Percentiles rank a stretch among this genome's conserved stretches.
Evolutionary conservation across 1,140 invertebrate genomes (phyloP).

Genomic region (Bombus terrestris): DNA sequence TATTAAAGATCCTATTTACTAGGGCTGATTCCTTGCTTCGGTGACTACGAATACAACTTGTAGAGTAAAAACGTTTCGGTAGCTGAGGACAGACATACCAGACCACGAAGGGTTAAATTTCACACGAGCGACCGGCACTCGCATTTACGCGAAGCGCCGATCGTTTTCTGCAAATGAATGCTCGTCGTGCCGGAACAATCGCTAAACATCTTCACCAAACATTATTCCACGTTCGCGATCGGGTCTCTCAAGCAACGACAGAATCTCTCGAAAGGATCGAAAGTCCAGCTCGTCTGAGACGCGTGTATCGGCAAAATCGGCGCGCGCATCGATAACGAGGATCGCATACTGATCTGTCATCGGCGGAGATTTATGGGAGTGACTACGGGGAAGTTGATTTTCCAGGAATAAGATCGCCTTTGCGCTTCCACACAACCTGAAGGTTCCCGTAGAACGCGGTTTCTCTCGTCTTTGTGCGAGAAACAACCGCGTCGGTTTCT

Average conservation of each 20-base stretch:
- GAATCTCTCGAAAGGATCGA: constrained; percentile 7
- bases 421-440: background rate
- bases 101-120: background rate
- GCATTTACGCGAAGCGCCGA: background rate
- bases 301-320: constrained; percentile 15
- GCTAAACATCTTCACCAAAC: background rate
- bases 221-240: constrained; percentile 25
- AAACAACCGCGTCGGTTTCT: background rate
- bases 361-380: constrained; percentile 54
- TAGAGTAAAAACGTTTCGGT: background rate
- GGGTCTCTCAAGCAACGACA: background rate
- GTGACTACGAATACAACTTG: too few relatives aligned
- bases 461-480: constrained; percentile 45
- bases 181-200: background rate
- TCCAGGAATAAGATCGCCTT: constrained; percentile 53
- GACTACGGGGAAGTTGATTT: constrained; percentile 40
- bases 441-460: background rate
- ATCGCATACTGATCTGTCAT: constrained; percentile 56
- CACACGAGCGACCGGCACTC: background rate
- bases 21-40: background rate
- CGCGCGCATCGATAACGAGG: constrained; percentile 34
- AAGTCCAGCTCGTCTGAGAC: background rate
- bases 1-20: too few relatives aligned
- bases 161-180: background rate
- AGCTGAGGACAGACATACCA: background rate